Base-by-base conservation (phyloP, 2,888 invertebrate species). In the Aelia acuminata region DNA sequence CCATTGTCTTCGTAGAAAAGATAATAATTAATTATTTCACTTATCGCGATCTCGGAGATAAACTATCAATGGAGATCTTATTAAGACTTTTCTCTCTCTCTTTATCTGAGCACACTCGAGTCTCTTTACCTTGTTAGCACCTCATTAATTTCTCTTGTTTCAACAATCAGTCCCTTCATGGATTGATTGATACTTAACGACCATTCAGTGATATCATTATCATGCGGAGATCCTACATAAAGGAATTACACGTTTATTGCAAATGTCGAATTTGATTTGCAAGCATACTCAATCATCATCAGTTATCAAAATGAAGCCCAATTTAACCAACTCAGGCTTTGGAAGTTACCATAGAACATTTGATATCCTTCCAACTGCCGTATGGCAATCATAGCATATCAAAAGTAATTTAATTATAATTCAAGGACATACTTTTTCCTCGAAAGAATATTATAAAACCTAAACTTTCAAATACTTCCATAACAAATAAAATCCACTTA, bases 1-100 rank as follows among this genome's bases (percentile, higher is more conserved):
- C 43, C 53, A 85, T 85, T 85, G 85, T 85, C 35, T 39, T 57
- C 8, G n/a, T 43, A 53, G 53, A 53, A 57, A 49, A 85, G 85
- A 85, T 85, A 85, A 85, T 53, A 85, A 85, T 85, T 85, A 85
- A 85, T 85, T 85, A 85, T 85, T 53, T 53, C 85, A 85, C 85
- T 85, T 85, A 85, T 85, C 85, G 39, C 85, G 39, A 39, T 84
- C 85, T 50, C 35, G 3, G 22, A 53, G 85, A 85, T 85, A 53
- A 85, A 53, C 85, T 35, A 31, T 85, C 39, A 85, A 85, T 53
- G 39, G 85, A 7, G 84, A 53, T 53, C 85, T 85, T 85, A 85
- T 85, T 85, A 84, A 85, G 85, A 85, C 85, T 85, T 85, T 84
- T 84, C 84, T 49, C 85, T 80, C 22, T 22, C 80, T 80, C 39